A percentile compares a stretch with the other conserved stretches of the same genome.
phyloP scores from a whole-genome alignment of 53 echinoderm and acorn worm species.

The Echinometra lucunter region DNA sequence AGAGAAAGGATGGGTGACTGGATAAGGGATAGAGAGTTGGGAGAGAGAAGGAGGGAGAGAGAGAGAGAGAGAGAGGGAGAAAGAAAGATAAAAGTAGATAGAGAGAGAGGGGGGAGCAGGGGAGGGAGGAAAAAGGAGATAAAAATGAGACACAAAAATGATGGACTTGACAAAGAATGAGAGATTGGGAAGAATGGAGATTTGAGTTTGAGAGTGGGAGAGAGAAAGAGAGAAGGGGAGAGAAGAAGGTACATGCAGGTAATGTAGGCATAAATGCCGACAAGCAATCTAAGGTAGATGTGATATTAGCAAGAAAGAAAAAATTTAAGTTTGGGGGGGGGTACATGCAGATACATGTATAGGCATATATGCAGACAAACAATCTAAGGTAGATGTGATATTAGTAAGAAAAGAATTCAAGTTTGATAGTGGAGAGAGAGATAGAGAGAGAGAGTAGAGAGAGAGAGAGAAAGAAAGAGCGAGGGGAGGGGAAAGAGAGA shows the following conservation, averaged over 20 bases:
- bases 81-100: too few relatives aligned
- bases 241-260: not conserved
- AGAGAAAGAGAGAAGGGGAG: not conserved
- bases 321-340: not conserved
- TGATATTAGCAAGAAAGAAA: too few relatives aligned
- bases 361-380: too few relatives aligned
- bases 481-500: not conserved
- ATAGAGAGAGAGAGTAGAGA: not conserved
- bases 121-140: not conserved
- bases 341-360: too few relatives aligned
- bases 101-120: not conserved
- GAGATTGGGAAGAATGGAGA: too few relatives aligned
- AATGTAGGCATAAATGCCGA: too few relatives aligned
- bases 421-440: not conserved
- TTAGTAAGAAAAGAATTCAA: not conserved
- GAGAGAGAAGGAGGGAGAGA: not conserved
- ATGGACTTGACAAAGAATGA: too few relatives aligned
- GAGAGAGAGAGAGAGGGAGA: too few relatives aligned
- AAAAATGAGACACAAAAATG: too few relatives aligned
- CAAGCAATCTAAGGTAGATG: too few relatives aligned
- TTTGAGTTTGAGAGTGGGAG: not conserved
- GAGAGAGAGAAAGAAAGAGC: not conserved
- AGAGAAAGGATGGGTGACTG: not conserved
- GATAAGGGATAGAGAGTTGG: not conserved
- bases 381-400: too few relatives aligned